These are phyloP conservation scores for Araneus ventricosus DNA, from an alignment of 1,140 invertebrate species.

Conservation along the genomic window DNA sequence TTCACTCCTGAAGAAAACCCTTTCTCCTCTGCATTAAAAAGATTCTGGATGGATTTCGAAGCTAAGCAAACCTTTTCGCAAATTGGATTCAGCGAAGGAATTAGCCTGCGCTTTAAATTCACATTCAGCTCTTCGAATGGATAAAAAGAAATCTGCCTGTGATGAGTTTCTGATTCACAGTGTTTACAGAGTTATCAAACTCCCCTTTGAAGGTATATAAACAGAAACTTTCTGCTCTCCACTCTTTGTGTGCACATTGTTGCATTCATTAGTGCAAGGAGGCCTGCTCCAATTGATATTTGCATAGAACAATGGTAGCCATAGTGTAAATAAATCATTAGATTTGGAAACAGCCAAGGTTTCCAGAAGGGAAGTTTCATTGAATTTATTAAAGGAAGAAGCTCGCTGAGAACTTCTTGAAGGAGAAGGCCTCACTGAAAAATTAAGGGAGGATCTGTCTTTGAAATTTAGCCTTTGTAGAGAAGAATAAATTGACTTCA, in stretches of 20 bases:
- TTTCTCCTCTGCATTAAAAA: neutral
- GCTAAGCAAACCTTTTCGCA: neutral
- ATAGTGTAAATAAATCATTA: slow-evolving; percentile 22
- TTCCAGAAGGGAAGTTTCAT: slow-evolving; percentile 10
- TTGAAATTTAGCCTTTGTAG: neutral
- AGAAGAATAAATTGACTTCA: too few species aligned
- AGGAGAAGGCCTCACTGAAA: neutral
- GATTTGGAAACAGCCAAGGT: neutral
- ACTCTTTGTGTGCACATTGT: neutral
- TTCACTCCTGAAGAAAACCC: neutral
- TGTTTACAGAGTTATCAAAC: slow-evolving; percentile 23
- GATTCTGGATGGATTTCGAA: neutral
- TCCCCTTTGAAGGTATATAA: slow-evolving; percentile 21
- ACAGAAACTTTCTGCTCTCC: slow-evolving; percentile 13
- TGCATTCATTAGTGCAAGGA: slow-evolving; percentile 1
- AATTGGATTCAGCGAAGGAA: neutral
- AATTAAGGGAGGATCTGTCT: neutral
- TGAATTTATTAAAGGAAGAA: slow-evolving; percentile 10
- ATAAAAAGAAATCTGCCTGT: neutral
- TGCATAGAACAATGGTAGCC: slow-evolving; percentile 3
- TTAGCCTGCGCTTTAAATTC: neutral
- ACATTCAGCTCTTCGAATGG: neutral
- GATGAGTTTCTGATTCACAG: slow-evolving; percentile 15
- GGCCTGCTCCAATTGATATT: neutral
- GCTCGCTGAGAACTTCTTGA: neutral